Percentiles rank a stretch among this genome's conserved stretches.
phyloP scores from a whole-genome alignment of 2,113 vertebrate species.

The Podarcis raffonei region DNA sequence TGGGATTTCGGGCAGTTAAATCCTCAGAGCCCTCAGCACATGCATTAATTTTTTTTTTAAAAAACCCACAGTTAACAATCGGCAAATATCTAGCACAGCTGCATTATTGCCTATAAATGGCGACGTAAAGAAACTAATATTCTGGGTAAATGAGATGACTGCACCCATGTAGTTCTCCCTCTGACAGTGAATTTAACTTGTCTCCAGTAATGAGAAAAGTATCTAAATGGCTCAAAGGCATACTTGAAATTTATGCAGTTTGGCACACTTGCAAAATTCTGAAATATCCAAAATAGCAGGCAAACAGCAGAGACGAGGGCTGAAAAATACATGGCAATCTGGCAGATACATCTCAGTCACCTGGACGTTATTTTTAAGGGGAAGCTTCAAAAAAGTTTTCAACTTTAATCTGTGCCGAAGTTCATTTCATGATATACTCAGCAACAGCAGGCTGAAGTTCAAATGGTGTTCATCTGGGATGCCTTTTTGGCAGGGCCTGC shows the following conservation, averaged over 20 bases:
- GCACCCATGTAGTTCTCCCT: constrained; percentile 41
- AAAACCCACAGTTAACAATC: constrained; percentile 39
- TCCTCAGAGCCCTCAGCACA: constrained; percentile 33
- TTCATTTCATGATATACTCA: constrained; percentile 36
- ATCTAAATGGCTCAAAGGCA: constrained; percentile 64
- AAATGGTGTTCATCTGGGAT: constrained; percentile 20
- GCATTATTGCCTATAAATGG: constrained; percentile 63
- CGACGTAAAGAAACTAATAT: constrained; percentile 56
- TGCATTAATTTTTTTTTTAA: neutral
- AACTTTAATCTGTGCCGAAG: constrained; percentile 23
- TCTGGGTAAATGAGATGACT: constrained; percentile 64
- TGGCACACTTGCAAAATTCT: constrained; percentile 59
- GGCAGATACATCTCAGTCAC: constrained; percentile 43
- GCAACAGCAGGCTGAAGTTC: neutral
- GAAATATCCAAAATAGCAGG: constrained; percentile 42
- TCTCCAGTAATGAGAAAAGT: constrained; percentile 65
- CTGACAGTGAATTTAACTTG: constrained; percentile 65
- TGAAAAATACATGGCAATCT: constrained; percentile 49
- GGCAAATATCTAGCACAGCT: constrained; percentile 66
- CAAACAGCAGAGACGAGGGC: constrained; percentile 50
- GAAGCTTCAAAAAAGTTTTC: constrained; percentile 35
- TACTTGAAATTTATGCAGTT: constrained; percentile 62
- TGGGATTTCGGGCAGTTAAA: constrained; percentile 38
- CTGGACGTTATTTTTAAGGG: constrained; percentile 48
- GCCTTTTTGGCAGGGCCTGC: too few species aligned